Evolutionary conservation across 2,888 invertebrate species (phyloP).

Genomic region (Yponomeuta malinellus): DNA sequence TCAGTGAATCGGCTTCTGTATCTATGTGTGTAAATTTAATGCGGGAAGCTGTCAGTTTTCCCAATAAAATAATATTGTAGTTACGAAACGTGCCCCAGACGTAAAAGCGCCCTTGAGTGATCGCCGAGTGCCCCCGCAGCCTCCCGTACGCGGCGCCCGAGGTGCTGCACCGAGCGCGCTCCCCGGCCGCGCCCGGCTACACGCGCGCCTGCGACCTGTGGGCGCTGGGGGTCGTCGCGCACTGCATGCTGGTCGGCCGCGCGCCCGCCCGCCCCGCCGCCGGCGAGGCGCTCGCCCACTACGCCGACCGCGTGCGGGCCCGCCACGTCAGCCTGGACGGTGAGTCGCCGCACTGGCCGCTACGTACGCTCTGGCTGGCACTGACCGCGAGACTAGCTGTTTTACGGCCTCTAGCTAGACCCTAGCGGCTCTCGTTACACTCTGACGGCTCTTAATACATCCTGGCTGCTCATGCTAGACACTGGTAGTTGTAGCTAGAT

Average conservation of each 20-base stretch:
- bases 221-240: conserved; percentile 96
- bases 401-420: no score
- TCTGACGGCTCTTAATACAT: no score
- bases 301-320: background rate
- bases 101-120: no score
- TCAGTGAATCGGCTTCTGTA: no score
- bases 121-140: conserved; percentile 28
- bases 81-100: background rate
- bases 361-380: no score
- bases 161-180: conserved; percentile 78
- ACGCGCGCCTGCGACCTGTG: conserved; percentile 96
- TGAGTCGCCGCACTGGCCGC: background rate
- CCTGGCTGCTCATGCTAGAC: no score
- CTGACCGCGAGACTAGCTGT: no score
- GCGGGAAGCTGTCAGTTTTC: no score
- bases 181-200: conserved; percentile 77
- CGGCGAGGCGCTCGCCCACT: conserved; percentile 78
- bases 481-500: no score
- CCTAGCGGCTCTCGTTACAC: no score
- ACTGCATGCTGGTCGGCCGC: conserved; percentile 91
- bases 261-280: conserved; percentile 87
- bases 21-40: no score
- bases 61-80: background rate
- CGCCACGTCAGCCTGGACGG: background rate
- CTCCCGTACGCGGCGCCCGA: conserved; percentile 97